phyloP scores from a whole-genome alignment of 2,113 vertebrate species.

The Sisor rabdophorus region DNA sequence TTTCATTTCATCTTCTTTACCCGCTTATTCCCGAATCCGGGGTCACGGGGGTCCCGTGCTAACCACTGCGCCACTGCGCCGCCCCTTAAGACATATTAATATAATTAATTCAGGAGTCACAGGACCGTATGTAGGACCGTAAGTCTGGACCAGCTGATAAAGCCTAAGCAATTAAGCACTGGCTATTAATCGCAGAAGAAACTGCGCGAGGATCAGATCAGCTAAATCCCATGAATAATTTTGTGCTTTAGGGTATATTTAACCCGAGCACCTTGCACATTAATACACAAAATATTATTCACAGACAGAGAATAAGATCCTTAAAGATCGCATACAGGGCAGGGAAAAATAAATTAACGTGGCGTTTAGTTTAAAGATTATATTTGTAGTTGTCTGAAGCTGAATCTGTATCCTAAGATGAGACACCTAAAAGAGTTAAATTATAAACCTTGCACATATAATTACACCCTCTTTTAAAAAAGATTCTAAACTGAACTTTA shows the following conservation, averaged over 20 bases:
- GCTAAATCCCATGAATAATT: not conserved
- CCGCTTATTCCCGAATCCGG: too few species aligned
- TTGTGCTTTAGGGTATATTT: not conserved
- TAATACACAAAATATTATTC: not conserved
- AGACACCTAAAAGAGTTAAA: not conserved
- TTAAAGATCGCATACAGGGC: not conserved
- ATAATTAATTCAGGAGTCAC: not conserved
- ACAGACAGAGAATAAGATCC: not conserved
- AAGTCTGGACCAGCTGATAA: not conserved
- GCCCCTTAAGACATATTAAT: not conserved
- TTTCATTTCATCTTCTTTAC: too few species aligned
- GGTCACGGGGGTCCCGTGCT: too few species aligned
- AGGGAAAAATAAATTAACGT: not conserved
- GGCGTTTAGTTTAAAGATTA: not conserved
- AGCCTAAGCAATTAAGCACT: not conserved
- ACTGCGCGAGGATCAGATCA: not conserved
- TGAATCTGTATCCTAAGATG: not conserved
- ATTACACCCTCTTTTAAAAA: not conserved
- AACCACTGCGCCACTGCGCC: too few species aligned
- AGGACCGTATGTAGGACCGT: not conserved
- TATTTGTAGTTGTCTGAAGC: not conserved
- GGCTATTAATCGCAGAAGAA: not conserved
- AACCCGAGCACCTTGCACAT: not conserved
- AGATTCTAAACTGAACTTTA: not conserved
- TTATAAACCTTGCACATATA: not conserved